These are phyloP conservation scores for Gibbula magus DNA, from an alignment of 2,888 invertebrate species.

Conservation along the genomic window DNA sequence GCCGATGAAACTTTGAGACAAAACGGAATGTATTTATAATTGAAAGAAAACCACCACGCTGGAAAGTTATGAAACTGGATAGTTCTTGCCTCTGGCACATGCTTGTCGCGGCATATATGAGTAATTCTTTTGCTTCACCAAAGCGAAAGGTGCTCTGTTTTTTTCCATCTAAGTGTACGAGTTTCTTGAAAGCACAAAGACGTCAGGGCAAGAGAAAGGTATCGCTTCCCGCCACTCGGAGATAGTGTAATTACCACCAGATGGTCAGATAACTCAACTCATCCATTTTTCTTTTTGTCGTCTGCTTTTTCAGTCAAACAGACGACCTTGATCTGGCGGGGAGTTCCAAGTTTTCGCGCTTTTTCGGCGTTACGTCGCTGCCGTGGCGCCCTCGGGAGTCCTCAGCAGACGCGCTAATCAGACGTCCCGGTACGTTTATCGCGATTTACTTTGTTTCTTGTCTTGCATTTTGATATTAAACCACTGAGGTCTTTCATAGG, in stretches of 20 bases:
- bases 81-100: not conserved
- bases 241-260: constrained; percentile 4
- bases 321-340: not conserved
- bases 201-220: not conserved
- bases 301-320: constrained; percentile 11
- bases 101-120: not conserved
- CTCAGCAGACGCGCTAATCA: not conserved
- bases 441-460: not conserved
- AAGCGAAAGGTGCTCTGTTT: not conserved
- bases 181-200: not conserved
- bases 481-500: not conserved
- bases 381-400: constrained; percentile 2
- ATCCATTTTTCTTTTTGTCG: constrained; percentile 13
- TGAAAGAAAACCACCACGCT: constrained; percentile 5
- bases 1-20: not conserved
- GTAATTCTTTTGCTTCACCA: not conserved
- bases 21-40: constrained; percentile 4
- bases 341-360: constrained; percentile 1
- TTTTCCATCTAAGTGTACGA: not conserved
- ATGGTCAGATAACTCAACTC: constrained; percentile 3
- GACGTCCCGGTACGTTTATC: not conserved
- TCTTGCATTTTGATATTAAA: not conserved
- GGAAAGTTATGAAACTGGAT: not conserved
- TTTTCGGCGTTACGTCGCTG: not conserved
- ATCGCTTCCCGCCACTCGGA: not conserved